phyloP scores from a whole-genome alignment of 2,113 vertebrate species.

The Sprattus sprattus region DNA sequence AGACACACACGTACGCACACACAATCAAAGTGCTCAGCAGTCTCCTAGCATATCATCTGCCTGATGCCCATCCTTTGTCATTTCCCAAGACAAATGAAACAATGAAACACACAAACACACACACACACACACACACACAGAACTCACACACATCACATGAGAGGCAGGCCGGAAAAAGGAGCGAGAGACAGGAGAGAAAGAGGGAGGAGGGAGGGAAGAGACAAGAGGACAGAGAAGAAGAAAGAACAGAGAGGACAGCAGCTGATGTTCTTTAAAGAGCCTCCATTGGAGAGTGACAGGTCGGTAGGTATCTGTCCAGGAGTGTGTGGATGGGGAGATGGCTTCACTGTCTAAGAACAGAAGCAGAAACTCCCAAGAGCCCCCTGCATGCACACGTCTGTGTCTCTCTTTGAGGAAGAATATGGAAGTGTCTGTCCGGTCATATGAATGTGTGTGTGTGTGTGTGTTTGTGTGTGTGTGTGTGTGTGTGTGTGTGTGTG shows the following conservation, averaged over 20 bases:
- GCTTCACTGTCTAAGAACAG: no score
- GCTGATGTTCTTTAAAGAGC: background rate
- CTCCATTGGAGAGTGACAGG: no score
- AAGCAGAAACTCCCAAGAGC: no score
- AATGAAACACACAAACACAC: background rate
- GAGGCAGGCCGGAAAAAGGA: no score
- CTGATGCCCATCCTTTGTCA: background rate
- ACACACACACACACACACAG: background rate
- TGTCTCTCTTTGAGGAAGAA: no score
- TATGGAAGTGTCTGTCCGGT: no score
- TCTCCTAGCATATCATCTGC: background rate
- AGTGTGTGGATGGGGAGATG: no score
- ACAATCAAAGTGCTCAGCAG: background rate
- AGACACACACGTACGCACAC: background rate
- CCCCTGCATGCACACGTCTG: no score
- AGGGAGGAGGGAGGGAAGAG: background rate
- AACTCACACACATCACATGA: background rate
- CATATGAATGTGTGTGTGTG: no score
- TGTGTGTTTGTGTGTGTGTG: no score
- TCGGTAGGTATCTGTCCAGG: no score
- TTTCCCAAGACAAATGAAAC: background rate
- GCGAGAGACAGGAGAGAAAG: background rate
- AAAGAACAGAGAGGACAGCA: background rate
- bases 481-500: background rate
- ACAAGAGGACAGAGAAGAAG: background rate